Conservation (phyloP, 2,888 invertebrate species). For the Mycalesis mineus region DNA sequence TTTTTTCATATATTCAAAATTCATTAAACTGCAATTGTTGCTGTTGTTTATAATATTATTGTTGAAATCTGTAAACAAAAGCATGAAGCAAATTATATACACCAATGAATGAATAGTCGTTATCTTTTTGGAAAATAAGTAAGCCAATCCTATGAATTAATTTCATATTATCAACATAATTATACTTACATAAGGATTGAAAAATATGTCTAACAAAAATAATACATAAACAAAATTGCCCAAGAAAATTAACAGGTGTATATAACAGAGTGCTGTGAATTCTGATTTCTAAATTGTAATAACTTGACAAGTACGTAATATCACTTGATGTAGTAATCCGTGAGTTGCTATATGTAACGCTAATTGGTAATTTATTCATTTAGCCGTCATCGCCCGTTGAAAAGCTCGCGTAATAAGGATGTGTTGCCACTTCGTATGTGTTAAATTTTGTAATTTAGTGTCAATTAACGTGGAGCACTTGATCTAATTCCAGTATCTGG, state of each 20-base stretch:
- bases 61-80: too few species aligned
- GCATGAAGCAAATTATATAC: too few species aligned
- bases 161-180: too few species aligned
- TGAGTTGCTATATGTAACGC: slow-evolving; percentile 16
- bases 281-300: slow-evolving; percentile 15
- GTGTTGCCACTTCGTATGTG: slow-evolving; percentile 1
- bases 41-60: too few species aligned
- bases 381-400: not conserved
- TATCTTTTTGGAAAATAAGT: too few species aligned
- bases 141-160: too few species aligned
- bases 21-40: too few species aligned
- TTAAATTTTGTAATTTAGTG: not conserved
- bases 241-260: not conserved
- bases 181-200: too few species aligned
- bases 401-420: slow-evolving; percentile 11
- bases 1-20: too few species aligned
- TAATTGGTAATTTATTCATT: slow-evolving; percentile 16
- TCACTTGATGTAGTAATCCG: not conserved
- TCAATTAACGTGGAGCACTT: not conserved
- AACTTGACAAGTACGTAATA: slow-evolving; percentile 15
- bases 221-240: not conserved
- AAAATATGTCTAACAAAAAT: not conserved
- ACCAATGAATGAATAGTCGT: too few species aligned
- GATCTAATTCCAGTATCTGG: not conserved
- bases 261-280: not conserved